Conservation (phyloP, 1,140 invertebrate species). For the Orchestia grillus region DNA sequence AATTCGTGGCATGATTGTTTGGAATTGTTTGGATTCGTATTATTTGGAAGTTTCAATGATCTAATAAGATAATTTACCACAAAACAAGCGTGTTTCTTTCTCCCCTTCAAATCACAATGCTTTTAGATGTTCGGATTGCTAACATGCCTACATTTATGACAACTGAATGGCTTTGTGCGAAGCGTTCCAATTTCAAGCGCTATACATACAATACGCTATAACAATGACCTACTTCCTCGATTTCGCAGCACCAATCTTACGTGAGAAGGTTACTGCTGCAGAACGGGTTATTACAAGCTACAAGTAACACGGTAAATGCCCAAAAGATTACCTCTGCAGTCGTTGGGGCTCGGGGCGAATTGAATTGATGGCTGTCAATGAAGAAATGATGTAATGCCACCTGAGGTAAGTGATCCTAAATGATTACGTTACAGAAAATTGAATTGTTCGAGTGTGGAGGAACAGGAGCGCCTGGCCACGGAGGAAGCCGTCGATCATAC, state of each 20-base stretch:
- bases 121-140: neutral
- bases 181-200: neutral
- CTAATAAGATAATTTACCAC: neutral
- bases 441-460: neutral
- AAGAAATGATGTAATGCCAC: neutral
- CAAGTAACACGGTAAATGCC: neutral
- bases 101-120: neutral
- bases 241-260: neutral
- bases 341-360: neutral
- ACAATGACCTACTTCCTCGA: neutral
- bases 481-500: neutral
- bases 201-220: neutral
- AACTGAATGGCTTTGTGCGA: neutral
- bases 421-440: constrained; percentile 2
- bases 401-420: neutral
- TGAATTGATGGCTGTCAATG: neutral
- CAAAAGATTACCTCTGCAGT: neutral
- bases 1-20: neutral
- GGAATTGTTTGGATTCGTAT: too few relatives aligned
- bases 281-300: neutral
- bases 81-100: neutral
- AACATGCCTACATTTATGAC: neutral
- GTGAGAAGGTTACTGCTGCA: neutral
- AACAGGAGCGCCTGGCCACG: neutral
- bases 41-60: too few relatives aligned